Base-by-base conservation (phyloP, 2,797 vertebrate species). In the Lithobates pipiens region DNA sequence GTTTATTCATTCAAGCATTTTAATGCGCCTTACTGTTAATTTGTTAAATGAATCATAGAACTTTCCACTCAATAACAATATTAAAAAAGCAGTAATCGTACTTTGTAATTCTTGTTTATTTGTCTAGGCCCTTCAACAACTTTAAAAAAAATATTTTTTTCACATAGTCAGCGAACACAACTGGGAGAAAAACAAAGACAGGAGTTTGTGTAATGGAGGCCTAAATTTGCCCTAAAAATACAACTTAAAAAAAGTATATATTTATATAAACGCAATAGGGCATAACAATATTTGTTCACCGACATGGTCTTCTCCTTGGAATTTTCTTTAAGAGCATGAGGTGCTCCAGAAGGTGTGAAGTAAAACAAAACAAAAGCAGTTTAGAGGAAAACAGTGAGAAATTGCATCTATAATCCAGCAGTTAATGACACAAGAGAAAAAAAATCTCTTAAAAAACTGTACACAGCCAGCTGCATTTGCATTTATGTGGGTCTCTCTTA, bases 381-480 rank as follows among this genome's bases (percentile, higher is more conserved):
- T 57, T 32, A 50, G 29, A 18, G 57, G 25, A 63, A 34, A 79
- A 73, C n/a, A 85, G 79, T 77, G 68, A 77, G 23, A 76, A 32
- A 70, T 57, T 54, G 21, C 25, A 76, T 71, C 68, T 69, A 70
- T 73, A 68, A 29, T 80, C 76, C 76, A 87, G 76, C 76, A 86
- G 74, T 86, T 86, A 54, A 54, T 72, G 74, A 82, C 68, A 65
- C n/a, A 54, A 75, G 21, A 63, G 76, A 46, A 82, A 69, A 68
- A 36, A 85, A 80, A 72, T 42, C n/a, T 21, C 23, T 79, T 67
- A 85, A 32, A 75, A 54, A 73, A 78, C 27, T 84, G 61, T 84
- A 80, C 86, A 87, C 76, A 87, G 86, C 86, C 81, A 83, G 86
- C 86, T 87, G 81, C 70, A 83, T 83, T 84, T 87, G 81, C 70